Conservation (phyloP, 2,113 vertebrate species). For the Perca fluviatilis region DNA sequence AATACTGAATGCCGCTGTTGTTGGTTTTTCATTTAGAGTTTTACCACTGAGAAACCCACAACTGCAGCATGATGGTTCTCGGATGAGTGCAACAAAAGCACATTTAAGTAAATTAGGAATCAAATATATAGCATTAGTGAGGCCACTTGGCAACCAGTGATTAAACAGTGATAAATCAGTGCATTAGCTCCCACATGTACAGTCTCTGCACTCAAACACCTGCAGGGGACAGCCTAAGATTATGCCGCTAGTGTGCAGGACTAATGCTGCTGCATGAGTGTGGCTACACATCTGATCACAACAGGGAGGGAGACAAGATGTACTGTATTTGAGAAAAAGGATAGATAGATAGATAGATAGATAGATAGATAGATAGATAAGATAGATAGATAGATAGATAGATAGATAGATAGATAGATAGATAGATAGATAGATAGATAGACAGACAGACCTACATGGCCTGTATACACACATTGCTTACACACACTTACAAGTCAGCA, state of each 20-base stretch:
- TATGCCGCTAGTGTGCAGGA: constrained; percentile 33
- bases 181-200: constrained; percentile 30
- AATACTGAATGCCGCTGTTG: neutral
- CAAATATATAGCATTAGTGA: constrained; percentile 35
- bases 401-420: neutral
- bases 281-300: constrained; percentile 25
- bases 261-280: constrained; percentile 32
- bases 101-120: constrained; percentile 36
- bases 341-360: neutral
- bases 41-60: neutral
- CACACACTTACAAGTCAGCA: constrained; percentile 24
- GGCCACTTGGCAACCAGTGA: constrained; percentile 45
- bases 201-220: constrained; percentile 60
- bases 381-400: constrained; percentile 11
- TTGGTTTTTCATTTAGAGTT: too few relatives aligned
- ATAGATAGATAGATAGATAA: constrained; percentile 14
- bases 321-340: neutral
- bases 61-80: neutral
- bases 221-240: constrained; percentile 71
- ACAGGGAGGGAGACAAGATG: neutral
- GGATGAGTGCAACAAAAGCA: neutral
- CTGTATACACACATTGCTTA: neutral
- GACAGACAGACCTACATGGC: constrained; percentile 14
- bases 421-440: constrained; percentile 21
- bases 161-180: constrained; percentile 61